phyloP scores from a whole-genome alignment of 2,888 invertebrate genomes.

The Oligia strigilis region DNA sequence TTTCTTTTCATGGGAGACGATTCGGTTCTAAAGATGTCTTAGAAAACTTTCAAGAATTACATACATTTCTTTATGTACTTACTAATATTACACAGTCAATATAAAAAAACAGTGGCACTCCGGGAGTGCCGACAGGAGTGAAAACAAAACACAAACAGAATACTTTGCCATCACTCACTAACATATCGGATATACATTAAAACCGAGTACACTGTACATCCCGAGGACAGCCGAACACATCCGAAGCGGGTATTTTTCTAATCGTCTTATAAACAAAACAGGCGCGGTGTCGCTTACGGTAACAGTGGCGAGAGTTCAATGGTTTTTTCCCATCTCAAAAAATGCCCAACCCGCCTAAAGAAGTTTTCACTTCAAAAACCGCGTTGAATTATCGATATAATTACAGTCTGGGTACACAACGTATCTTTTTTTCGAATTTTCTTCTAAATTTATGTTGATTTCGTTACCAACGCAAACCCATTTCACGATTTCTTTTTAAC shows the following conservation, averaged over 20 bases:
- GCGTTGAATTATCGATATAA: conserved; percentile 60
- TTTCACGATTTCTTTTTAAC: conserved; percentile 88
- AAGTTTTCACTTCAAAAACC: conserved; percentile 24
- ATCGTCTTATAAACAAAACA: too few relatives aligned
- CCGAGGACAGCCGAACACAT: too few relatives aligned
- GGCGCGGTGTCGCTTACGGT: too few relatives aligned
- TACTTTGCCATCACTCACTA: too few relatives aligned
- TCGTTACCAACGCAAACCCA: conserved; percentile 88
- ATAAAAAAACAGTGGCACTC: conserved; percentile 14
- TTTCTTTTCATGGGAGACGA: not conserved
- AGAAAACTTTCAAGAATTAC: not conserved
- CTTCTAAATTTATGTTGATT: conserved; percentile 88
- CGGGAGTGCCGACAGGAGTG: too few relatives aligned
- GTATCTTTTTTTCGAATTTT: conserved; percentile 75
- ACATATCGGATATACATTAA: too few relatives aligned
- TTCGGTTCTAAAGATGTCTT: not conserved
- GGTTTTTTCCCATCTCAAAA: too few relatives aligned
- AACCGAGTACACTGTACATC: too few relatives aligned
- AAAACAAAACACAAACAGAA: too few relatives aligned
- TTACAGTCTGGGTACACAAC: conserved; percentile 61
- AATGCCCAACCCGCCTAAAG: too few relatives aligned
- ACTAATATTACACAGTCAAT: conserved; percentile 36
- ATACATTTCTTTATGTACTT: not conserved
- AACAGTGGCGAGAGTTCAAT: too few relatives aligned
- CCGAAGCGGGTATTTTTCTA: too few relatives aligned